Evolutionary conservation across 2,888 invertebrate genomes (phyloP).

Genomic region (Aromia moschata): DNA sequence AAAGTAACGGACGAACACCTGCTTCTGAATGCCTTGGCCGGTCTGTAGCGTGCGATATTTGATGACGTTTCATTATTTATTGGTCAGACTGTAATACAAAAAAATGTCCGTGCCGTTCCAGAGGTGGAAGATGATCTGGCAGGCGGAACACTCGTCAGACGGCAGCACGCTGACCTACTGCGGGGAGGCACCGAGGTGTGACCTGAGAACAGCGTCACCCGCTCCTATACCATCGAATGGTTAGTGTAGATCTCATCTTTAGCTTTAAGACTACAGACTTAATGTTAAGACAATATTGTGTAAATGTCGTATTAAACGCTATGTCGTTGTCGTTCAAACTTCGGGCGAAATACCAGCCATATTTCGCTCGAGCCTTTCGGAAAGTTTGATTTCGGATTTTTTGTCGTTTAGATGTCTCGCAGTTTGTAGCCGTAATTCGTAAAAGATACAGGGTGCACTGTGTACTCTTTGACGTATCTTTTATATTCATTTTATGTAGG

Average conservation of each 20-base stretch:
- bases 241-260: slow-evolving; percentile 53
- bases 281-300: too few relatives aligned
- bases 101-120: too few relatives aligned
- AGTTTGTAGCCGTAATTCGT: slow-evolving; percentile 21
- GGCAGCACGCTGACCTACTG: slow-evolving; percentile 63
- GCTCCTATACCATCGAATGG: slow-evolving; percentile 61
- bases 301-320: too few relatives aligned
- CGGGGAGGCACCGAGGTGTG: slow-evolving; percentile 66
- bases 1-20: too few relatives aligned
- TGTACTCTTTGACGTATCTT: too few relatives aligned
- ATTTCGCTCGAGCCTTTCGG: slow-evolving; percentile 34
- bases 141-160: slow-evolving; percentile 62
- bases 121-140: slow-evolving; percentile 61
- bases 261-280: too few relatives aligned
- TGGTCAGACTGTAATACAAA: too few relatives aligned
- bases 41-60: too few relatives aligned
- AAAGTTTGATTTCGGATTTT: slow-evolving; percentile 29
- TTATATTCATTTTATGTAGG: neutral
- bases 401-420: slow-evolving; percentile 40
- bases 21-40: too few relatives aligned
- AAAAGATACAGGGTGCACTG: slow-evolving; percentile 17
- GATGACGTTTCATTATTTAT: too few relatives aligned
- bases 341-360: slow-evolving; percentile 29
- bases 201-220: slow-evolving; percentile 59
- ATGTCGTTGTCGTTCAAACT: slow-evolving; percentile 13